Conservation (phyloP, 2,113 vertebrate genomes). For the Cyanoderma ruficeps region DNA sequence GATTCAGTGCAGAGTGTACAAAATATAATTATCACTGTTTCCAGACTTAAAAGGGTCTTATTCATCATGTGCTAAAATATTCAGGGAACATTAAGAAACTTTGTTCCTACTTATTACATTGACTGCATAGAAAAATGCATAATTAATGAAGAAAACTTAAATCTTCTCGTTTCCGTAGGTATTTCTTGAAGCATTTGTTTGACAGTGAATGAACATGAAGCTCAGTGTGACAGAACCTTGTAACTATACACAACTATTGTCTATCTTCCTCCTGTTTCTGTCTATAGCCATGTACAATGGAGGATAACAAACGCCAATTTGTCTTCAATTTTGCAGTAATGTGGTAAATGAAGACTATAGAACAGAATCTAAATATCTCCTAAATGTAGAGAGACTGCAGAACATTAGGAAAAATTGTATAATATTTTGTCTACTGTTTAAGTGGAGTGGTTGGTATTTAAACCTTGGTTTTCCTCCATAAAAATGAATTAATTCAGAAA, state of each 20-base stretch:
- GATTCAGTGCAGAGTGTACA: constrained; percentile 12
- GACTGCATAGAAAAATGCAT: neutral
- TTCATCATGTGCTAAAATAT: constrained; percentile 40
- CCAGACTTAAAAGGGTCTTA: constrained; percentile 31
- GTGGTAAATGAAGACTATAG: neutral
- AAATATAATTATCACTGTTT: constrained; percentile 54
- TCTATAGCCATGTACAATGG: neutral
- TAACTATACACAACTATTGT: neutral
- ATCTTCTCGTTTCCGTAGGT: neutral
- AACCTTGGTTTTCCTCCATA: neutral
- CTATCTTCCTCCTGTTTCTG: neutral
- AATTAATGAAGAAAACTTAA: neutral
- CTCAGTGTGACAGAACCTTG: neutral
- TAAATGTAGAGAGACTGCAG: neutral
- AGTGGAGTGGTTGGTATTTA: neutral
- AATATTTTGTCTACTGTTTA: neutral
- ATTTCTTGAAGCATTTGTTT: neutral
- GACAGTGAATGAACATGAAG: neutral
- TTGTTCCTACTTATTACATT: neutral
- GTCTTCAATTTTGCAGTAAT: neutral
- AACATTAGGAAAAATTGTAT: neutral
- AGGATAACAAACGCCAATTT: neutral
- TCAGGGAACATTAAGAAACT: constrained; percentile 8
- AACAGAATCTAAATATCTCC: neutral
- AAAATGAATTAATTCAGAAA: neutral